Percentiles rank a stretch among this genome's conserved stretches.
phyloP scores from a whole-genome alignment of 2,113 vertebrate species.

The Lanius collurio region DNA sequence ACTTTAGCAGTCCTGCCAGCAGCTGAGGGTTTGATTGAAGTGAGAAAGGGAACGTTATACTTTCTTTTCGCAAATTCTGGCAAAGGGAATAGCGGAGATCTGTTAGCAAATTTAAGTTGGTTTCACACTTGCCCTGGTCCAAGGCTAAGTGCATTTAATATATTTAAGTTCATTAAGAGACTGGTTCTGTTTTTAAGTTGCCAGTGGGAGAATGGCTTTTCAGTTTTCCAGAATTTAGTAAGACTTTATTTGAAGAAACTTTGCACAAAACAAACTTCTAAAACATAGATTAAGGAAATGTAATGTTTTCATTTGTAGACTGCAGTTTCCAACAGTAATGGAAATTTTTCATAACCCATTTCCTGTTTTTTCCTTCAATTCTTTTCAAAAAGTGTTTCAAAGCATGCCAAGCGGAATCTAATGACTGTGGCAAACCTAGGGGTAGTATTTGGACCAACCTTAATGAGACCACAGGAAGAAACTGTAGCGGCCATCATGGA shows the following conservation, averaged over 20 bases:
- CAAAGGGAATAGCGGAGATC: constrained; percentile 43
- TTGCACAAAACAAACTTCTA: neutral
- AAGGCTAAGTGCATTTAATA: constrained; percentile 46
- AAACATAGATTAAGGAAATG: constrained; percentile 1
- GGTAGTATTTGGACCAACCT: constrained; percentile 95
- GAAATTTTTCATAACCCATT: constrained; percentile 43
- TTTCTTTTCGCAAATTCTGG: constrained; percentile 27
- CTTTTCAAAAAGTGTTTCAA: constrained; percentile 82
- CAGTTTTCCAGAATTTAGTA: constrained; percentile 19
- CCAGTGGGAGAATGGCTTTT: constrained; percentile 3
- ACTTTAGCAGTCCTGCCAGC: constrained; percentile 60
- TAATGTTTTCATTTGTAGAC: neutral
- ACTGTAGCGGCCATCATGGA: constrained; percentile 98
- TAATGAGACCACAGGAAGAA: constrained; percentile 96
- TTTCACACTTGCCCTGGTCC: constrained; percentile 59
- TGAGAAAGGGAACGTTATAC: constrained; percentile 46
- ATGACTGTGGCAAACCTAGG: constrained; percentile 98
- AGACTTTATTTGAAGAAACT: constrained; percentile 7
- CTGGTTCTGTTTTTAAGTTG: constrained; percentile 36
- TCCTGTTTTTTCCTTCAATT: constrained; percentile 44
- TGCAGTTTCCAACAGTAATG: neutral
- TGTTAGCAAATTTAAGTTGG: constrained; percentile 66
- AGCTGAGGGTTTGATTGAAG: constrained; percentile 57
- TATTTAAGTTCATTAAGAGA: constrained; percentile 18
- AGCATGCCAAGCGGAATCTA: constrained; percentile 91